These are phyloP conservation scores for Rhinophrynus dorsalis DNA, from an alignment of 2,797 vertebrate species.

Conservation along the genomic window DNA sequence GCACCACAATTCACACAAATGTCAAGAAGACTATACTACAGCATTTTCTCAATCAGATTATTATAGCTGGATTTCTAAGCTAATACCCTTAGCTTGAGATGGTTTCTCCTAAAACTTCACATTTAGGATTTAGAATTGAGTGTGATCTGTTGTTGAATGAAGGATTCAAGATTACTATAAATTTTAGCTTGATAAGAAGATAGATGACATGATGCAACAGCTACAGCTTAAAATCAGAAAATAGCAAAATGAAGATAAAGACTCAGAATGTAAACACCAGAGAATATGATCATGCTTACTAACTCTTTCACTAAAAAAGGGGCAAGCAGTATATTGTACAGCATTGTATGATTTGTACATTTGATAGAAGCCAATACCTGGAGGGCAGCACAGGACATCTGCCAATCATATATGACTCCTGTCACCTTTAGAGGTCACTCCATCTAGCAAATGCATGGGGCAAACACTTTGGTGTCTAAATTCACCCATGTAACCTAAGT, in stretches of 20 bases:
- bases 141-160: neutral
- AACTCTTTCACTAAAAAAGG: too few species aligned
- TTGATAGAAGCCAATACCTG: too few species aligned
- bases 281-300: too few species aligned
- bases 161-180: neutral
- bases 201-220: constrained; percentile 5
- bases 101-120: constrained; percentile 25
- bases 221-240: neutral
- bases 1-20: constrained; percentile 36
- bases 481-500: too few species aligned
- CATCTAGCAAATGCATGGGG: too few species aligned
- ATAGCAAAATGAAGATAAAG: neutral
- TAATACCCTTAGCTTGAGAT: constrained; percentile 38
- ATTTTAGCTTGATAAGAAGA: constrained; percentile 23
- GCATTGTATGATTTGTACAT: too few species aligned
- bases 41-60: constrained; percentile 35
- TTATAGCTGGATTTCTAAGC: constrained; percentile 34
- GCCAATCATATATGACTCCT: too few species aligned
- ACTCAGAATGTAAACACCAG: constrained; percentile 3
- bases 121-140: constrained; percentile 37
- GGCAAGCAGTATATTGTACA: too few species aligned
- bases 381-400: too few species aligned
- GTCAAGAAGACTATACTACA: constrained; percentile 27
- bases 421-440: too few species aligned
- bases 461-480: too few species aligned